These are phyloP conservation scores for Pelosia muscerda DNA, from an alignment of 2,888 invertebrate species.

Conservation along the genomic window DNA sequence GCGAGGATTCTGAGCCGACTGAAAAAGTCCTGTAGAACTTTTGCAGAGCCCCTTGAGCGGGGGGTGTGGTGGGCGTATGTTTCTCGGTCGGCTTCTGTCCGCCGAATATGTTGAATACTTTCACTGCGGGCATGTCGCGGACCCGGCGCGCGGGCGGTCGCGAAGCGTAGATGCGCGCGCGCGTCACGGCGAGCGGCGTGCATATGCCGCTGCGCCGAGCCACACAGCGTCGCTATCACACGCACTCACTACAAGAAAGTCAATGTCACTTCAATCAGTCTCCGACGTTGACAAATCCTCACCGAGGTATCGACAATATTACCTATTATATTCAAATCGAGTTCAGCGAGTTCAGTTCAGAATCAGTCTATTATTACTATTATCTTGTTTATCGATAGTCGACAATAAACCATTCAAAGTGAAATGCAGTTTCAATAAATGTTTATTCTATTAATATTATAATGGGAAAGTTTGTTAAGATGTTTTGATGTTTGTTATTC, in stretches of 20 bases:
- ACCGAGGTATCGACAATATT: slow-evolving; percentile 45
- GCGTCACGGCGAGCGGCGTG: slow-evolving; percentile 79
- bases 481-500: too few relatives aligned
- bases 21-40: slow-evolving; percentile 86
- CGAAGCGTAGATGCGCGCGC: slow-evolving; percentile 82
- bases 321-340: neutral
- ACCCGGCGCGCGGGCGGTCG: slow-evolving; percentile 78
- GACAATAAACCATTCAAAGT: neutral
- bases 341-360: slow-evolving; percentile 16
- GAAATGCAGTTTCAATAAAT: slow-evolving; percentile 2
- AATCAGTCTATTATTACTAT: slow-evolving; percentile 14
- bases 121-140: slow-evolving; percentile 86
- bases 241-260: slow-evolving; percentile 79
- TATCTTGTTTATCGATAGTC: neutral
- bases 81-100: slow-evolving; percentile 85
- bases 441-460: neutral
- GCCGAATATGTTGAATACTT: slow-evolving; percentile 86
- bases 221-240: slow-evolving; percentile 64
- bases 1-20: slow-evolving; percentile 73
- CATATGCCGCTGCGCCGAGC: slow-evolving; percentile 69
- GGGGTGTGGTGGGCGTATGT: slow-evolving; percentile 67
- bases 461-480: too few relatives aligned
- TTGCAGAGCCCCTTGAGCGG: slow-evolving; percentile 77
- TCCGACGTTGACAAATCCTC: slow-evolving; percentile 69
- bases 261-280: slow-evolving; percentile 79